These are phyloP conservation scores for Loriculus beryllinus DNA, from an alignment of 2,797 vertebrate genomes.

Conservation along the genomic window DNA sequence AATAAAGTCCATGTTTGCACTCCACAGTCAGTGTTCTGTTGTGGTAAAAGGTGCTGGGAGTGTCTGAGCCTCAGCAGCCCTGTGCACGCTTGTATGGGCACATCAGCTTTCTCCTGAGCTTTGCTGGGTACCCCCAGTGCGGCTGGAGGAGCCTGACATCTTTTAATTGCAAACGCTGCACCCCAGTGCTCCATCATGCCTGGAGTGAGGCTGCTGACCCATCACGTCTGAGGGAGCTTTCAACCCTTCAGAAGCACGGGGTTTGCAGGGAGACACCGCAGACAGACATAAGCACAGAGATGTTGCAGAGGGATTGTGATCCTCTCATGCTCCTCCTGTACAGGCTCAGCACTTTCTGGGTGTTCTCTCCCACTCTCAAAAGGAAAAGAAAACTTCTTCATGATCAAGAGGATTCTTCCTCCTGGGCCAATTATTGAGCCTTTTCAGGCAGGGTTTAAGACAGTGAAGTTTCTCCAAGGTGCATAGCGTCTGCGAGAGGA, in stretches of 20 bases:
- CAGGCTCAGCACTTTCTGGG: background rate
- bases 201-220: background rate
- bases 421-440: background rate
- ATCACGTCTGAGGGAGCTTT: background rate
- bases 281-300: background rate
- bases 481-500: background rate
- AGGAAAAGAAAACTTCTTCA: conserved; percentile 41
- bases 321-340: background rate
- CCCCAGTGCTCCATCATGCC: background rate
- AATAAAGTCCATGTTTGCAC: background rate
- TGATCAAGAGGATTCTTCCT: background rate
- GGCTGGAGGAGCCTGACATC: background rate
- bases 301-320: background rate
- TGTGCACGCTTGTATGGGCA: background rate
- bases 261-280: background rate
- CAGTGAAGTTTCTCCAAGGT: background rate
- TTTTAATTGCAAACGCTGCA: background rate
- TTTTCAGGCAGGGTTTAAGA: background rate
- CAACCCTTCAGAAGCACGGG: background rate
- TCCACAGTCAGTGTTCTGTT: background rate
- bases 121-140: background rate
- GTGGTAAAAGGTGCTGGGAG: background rate
- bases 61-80: background rate
- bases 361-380: background rate
- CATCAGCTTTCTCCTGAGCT: background rate